A percentile compares a stretch with the other conserved stretches of the same genome.
These are phyloP conservation scores for Agapetus fuscipes DNA, from an alignment of 2,888 invertebrate genomes.

Conservation along the genomic window DNA sequence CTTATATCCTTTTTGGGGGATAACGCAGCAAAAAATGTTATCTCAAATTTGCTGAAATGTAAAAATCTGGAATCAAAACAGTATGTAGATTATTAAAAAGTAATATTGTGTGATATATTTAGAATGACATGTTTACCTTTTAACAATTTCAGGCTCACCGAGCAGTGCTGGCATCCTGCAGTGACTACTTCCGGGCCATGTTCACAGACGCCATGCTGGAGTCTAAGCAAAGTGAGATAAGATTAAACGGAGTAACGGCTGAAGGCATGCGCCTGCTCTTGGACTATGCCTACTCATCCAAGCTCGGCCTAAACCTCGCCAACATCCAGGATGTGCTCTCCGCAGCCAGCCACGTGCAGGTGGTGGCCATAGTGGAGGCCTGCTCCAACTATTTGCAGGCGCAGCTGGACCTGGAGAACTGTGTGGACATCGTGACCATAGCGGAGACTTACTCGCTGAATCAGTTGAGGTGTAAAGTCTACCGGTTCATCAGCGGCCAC, in stretches of 20 bases:
- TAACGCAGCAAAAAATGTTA: no score
- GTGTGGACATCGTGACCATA: slow-evolving; percentile 59
- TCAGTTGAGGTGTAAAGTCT: slow-evolving; percentile 48
- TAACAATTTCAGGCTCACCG: slow-evolving; percentile 53
- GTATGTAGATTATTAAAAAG: no score
- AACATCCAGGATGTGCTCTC: slow-evolving; percentile 60
- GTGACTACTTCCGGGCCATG: slow-evolving; percentile 68
- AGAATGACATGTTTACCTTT: no score
- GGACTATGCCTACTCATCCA: slow-evolving; percentile 60
- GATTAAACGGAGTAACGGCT: slow-evolving; percentile 55
- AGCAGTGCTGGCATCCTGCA: slow-evolving; percentile 60
- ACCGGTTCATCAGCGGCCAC: slow-evolving; percentile 55
- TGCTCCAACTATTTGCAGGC: slow-evolving; percentile 55
- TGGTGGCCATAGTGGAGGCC: slow-evolving; percentile 54
- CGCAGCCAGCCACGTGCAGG: slow-evolving; percentile 57
- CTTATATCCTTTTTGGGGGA: no score
- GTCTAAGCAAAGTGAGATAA: slow-evolving; percentile 52
- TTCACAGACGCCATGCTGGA: slow-evolving; percentile 63
- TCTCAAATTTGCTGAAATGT: no score
- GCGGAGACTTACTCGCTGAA: slow-evolving; percentile 58
- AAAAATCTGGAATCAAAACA: no score
- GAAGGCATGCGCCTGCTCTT: slow-evolving; percentile 53
- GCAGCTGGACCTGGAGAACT: slow-evolving; percentile 61
- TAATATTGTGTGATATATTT: no score
- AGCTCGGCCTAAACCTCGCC: slow-evolving; percentile 48